A percentile compares a stretch with the other conserved stretches of the same genome.
Conservation (phyloP, 2,888 invertebrate species). For the Agrochola lychnidis region DNA sequence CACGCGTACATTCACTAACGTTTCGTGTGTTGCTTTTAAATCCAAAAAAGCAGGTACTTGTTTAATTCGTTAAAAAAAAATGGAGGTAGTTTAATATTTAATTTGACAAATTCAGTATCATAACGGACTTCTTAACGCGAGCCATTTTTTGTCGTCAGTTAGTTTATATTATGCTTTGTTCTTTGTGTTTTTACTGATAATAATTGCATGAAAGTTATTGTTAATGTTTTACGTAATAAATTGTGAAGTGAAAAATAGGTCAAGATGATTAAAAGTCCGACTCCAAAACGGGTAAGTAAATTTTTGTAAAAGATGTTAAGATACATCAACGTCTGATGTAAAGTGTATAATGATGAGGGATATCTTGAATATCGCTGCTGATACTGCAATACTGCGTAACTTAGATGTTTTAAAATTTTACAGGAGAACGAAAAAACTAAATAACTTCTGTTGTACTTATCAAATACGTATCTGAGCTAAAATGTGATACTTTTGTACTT, state of each 20-base stretch:
- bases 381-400: no score
- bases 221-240: constrained; percentile 8
- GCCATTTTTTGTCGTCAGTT: background rate
- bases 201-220: constrained; percentile 9
- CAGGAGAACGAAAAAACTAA: no score
- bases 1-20: no score
- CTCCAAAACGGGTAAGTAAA: constrained; percentile 56
- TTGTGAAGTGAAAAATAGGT: constrained; percentile 29
- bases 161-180: background rate
- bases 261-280: constrained; percentile 58
- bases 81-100: constrained; percentile 33
- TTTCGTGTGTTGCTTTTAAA: background rate
- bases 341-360: no score
- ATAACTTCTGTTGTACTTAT: no score
- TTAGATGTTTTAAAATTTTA: no score
- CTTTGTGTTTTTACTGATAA: background rate
- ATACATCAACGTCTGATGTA: background rate
- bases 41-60: background rate
- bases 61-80: background rate
- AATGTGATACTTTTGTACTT: no score
- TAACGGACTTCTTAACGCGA: constrained; percentile 19
- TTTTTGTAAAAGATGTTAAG: background rate
- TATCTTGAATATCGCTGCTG: no score
- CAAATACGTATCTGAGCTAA: no score
- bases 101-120: background rate